Evolutionary conservation across 1,140 invertebrate species (phyloP).

Genomic region (Lucilia cuprina): DNA sequence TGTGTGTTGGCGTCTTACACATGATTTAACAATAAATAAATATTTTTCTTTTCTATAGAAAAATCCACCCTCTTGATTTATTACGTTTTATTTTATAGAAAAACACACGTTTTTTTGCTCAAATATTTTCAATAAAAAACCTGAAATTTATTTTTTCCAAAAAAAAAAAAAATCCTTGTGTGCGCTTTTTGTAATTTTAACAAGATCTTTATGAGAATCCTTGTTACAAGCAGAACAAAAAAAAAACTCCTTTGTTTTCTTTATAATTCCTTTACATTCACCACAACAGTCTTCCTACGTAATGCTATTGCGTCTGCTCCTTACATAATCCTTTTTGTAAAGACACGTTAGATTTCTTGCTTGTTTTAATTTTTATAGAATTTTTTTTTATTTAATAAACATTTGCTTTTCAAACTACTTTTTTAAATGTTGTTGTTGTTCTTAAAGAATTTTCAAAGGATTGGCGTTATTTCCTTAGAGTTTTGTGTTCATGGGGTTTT

Average conservation of each 20-base stretch:
- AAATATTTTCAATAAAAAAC: neutral
- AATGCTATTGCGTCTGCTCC: neutral
- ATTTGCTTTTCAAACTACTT: neutral
- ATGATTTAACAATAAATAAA: conserved; percentile 36
- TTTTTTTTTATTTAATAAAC: neutral
- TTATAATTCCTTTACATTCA: neutral
- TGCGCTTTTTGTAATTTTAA: conserved; percentile 11
- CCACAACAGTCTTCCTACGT: neutral
- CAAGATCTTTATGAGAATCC: neutral
- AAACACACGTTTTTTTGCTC: neutral
- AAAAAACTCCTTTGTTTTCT: no score
- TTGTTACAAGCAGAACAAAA: no score
- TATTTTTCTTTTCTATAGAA: neutral
- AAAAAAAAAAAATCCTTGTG: neutral
- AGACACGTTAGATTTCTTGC: neutral
- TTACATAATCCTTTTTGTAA: conserved; percentile 29
- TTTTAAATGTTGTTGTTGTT: neutral
- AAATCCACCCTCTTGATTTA: neutral
- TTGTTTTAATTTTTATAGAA: no score
- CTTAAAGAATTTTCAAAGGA: neutral
- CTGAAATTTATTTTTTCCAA: neutral
- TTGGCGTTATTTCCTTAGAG: neutral
- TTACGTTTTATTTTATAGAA: neutral
- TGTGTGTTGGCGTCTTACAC: conserved; percentile 36
- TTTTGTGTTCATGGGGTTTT: conserved; percentile 7